These are phyloP conservation scores for Lathamus discolor DNA, from an alignment of 2,113 vertebrate species.

Conservation along the genomic window DNA sequence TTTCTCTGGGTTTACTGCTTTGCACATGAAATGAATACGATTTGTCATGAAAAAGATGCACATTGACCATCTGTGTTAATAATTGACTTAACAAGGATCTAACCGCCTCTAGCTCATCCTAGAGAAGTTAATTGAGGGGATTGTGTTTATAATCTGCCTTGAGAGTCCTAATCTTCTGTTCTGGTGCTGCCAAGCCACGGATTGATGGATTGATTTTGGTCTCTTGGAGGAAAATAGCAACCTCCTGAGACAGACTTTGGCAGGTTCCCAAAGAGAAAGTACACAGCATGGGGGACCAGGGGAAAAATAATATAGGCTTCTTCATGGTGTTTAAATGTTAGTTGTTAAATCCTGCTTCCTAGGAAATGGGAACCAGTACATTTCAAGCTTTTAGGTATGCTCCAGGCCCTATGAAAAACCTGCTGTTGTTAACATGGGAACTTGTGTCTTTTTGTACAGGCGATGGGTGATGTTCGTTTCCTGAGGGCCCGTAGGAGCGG, in stretches of 20 bases:
- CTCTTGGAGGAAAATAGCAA: slow-evolving; percentile 71
- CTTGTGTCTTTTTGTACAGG: neutral
- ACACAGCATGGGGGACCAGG: neutral
- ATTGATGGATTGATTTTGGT: slow-evolving; percentile 74
- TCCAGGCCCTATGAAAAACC: neutral
- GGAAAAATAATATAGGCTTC: neutral
- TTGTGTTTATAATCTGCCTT: slow-evolving; percentile 71
- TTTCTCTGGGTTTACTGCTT: neutral
- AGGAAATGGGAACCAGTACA: neutral
- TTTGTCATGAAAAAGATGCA: slow-evolving; percentile 42
- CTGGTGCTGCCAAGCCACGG: slow-evolving; percentile 17
- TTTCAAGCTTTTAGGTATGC: neutral
- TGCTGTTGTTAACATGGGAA: neutral
- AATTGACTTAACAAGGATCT: slow-evolving; percentile 75
- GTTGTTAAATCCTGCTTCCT: neutral
- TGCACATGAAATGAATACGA: slow-evolving; percentile 12
- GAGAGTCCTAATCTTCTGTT: slow-evolving; percentile 67
- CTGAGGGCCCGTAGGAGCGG: neutral
- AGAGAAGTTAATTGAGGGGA: slow-evolving; percentile 65
- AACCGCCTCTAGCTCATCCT: neutral
- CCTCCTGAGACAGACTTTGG: slow-evolving; percentile 57
- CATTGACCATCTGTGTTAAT: slow-evolving; percentile 38
- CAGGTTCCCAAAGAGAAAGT: slow-evolving; percentile 47
- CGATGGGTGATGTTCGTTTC: accelerated
- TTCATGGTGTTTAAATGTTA: neutral